phyloP scores from a whole-genome alignment of 1,140 invertebrate genomes.

The Chrysomallon squamiferum region DNA sequence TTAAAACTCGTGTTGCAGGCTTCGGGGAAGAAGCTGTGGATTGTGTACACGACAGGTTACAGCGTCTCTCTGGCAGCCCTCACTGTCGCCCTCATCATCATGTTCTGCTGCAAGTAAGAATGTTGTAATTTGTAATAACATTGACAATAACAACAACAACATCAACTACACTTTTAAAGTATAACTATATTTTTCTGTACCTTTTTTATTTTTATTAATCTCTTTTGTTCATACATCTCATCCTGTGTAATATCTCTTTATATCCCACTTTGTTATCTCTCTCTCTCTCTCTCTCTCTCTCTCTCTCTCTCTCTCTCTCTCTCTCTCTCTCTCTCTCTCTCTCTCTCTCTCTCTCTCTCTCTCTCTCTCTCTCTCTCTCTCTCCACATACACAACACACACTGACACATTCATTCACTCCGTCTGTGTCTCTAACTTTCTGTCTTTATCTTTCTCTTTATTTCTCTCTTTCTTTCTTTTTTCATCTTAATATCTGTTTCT shows the following conservation, averaged over 20 bases:
- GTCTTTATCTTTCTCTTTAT: neutral
- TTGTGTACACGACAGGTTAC: conserved; percentile 66
- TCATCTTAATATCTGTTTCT: too few relatives aligned
- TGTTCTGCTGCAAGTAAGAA: conserved; percentile 34
- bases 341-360: neutral
- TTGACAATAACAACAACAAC: neutral
- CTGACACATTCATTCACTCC: neutral
- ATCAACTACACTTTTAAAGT: neutral
- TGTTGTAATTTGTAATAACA: neutral
- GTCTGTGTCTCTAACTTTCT: neutral
- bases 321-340: neutral
- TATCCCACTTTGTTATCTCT: neutral
- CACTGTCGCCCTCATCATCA: conserved; percentile 30
- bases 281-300: neutral
- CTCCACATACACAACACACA: neutral
- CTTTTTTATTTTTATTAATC: neutral
- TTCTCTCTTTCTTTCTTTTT: neutral
- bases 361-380: neutral
- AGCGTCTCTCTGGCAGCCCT: conserved; percentile 28
- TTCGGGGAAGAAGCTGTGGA: conserved; percentile 70
- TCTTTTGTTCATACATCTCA: neutral
- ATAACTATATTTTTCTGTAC: neutral
- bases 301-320: conserved; percentile 4
- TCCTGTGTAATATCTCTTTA: neutral
- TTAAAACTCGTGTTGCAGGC: too few relatives aligned